Conservation (phyloP, 2,797 vertebrate genomes). For the Semaprochilodus insignis region DNA sequence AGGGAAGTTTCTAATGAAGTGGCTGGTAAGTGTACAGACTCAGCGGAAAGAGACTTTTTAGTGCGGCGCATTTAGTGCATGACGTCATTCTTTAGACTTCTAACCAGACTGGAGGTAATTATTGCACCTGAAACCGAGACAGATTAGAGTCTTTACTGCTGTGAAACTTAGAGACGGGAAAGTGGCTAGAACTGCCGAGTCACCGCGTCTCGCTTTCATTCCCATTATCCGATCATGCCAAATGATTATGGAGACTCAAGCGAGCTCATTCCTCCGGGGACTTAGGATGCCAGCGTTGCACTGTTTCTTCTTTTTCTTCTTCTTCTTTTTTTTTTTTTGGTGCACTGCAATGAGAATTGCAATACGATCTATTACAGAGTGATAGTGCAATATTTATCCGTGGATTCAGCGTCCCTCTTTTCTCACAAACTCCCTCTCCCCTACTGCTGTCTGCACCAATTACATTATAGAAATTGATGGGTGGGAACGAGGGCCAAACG, state of each 20-base stretch:
- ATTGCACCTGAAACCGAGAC: conserved; percentile 38
- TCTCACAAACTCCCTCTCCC: conserved; percentile 21
- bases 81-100: conserved; percentile 67
- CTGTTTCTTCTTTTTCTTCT: background rate
- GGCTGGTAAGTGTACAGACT: conserved; percentile 44
- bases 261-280: conserved; percentile 20
- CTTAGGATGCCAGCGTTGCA: conserved; percentile 8
- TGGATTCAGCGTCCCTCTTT: conserved; percentile 21
- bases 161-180: conserved; percentile 33
- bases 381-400: conserved; percentile 9
- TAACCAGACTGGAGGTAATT: conserved; percentile 42
- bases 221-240: conserved; percentile 48
- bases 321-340: background rate
- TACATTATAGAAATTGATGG: conserved; percentile 64
- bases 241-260: conserved; percentile 43
- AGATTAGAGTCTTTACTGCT: conserved; percentile 42
- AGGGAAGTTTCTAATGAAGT: too few species aligned
- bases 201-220: conserved; percentile 42
- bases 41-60: conserved; percentile 61
- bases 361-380: conserved; percentile 9
- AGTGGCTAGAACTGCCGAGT: conserved; percentile 46
- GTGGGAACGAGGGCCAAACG: conserved; percentile 52
- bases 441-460: conserved; percentile 47
- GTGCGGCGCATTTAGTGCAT: conserved; percentile 62
- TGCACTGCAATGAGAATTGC: background rate